Conservation (phyloP, 2,888 invertebrate species). For the Leuctra nigra region DNA sequence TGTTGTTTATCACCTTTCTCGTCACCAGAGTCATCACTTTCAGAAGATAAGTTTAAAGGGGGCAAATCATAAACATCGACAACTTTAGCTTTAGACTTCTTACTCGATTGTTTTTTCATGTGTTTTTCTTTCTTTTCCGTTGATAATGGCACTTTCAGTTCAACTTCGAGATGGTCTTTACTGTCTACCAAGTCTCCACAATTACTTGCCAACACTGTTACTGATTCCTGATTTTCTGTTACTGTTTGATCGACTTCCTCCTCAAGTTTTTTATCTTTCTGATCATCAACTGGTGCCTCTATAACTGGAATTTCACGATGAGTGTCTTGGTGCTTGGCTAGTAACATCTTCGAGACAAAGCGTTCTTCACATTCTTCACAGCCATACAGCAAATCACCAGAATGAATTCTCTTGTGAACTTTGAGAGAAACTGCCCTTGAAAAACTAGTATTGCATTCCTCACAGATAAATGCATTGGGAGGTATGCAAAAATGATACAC, state of each 20-base stretch:
- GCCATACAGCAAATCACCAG: conserved; percentile 59
- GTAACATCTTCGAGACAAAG: conserved; percentile 74
- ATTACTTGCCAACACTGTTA: no score
- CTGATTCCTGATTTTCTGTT: conserved; percentile 26
- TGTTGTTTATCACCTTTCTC: conserved; percentile 41
- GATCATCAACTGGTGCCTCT: not conserved
- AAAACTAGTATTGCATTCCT: conserved; percentile 70
- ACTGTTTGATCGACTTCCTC: not conserved
- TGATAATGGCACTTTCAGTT: not conserved
- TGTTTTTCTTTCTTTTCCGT: conserved; percentile 23
- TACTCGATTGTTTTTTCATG: conserved; percentile 31
- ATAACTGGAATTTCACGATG: conserved; percentile 42
- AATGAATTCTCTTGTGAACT: conserved; percentile 77
- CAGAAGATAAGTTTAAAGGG: conserved; percentile 70
- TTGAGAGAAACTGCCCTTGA: conserved; percentile 70
- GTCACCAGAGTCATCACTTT: conserved; percentile 68
- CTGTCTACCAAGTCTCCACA: not conserved
- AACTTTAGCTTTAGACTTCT: conserved; percentile 19
- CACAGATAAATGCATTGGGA: conserved; percentile 69
- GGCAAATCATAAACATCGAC: conserved; percentile 66
- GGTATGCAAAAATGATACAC: conserved; percentile 87
- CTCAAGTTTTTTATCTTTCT: not conserved
- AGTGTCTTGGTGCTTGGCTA: conserved; percentile 60
- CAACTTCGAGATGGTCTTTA: not conserved
- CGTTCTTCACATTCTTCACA: conserved; percentile 70